Conservation (phyloP, 2,888 invertebrate species). For the Artemia sp. region DNA sequence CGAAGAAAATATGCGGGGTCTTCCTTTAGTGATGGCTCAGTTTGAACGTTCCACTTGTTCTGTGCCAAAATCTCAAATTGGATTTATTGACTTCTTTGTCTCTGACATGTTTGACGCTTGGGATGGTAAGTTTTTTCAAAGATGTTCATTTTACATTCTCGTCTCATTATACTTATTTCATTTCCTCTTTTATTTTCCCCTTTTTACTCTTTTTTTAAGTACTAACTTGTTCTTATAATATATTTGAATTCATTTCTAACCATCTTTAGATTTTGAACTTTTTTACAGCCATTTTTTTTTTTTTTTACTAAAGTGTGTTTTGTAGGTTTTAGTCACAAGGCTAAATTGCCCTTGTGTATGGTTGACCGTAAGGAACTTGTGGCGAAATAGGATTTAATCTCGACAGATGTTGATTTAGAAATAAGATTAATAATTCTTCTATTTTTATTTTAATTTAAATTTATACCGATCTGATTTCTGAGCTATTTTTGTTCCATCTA, state of each 20-base stretch:
- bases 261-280: background rate
- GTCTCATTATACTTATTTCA: too few species aligned
- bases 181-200: background rate
- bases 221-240: background rate
- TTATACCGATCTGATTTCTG: too few species aligned
- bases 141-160: too few species aligned
- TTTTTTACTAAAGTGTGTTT: too few species aligned
- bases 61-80: slow-evolving; percentile 91
- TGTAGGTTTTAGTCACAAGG: too few species aligned
- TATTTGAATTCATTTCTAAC: background rate
- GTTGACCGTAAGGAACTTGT: too few species aligned
- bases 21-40: slow-evolving; percentile 96
- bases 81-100: slow-evolving; percentile 93
- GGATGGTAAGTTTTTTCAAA: slow-evolving; percentile 45
- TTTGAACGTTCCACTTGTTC: slow-evolving; percentile 88
- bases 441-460: too few species aligned
- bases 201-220: background rate
- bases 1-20: slow-evolving; percentile 68
- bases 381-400: too few species aligned
- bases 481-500: too few species aligned
- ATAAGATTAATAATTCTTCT: too few species aligned
- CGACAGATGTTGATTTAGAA: too few species aligned
- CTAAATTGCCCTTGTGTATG: too few species aligned
- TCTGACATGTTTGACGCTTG: slow-evolving; percentile 95
- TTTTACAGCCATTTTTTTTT: background rate